Conservation (phyloP, 2,113 vertebrate species). For the Felis chaus region DNA sequence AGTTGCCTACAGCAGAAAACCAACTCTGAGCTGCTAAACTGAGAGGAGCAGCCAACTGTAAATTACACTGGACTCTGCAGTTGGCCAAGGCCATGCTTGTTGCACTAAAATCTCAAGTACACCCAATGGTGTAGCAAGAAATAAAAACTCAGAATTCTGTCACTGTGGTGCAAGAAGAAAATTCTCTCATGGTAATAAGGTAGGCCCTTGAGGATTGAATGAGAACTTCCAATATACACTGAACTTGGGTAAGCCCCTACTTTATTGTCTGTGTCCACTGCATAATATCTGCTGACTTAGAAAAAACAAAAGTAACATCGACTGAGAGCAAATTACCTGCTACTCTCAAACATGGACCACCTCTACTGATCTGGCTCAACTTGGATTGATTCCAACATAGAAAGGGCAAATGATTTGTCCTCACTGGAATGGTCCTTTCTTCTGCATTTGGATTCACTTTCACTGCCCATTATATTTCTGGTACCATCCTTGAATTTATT, state of each 20-base stretch:
- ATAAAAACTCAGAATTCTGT: neutral
- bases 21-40: neutral
- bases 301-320: neutral
- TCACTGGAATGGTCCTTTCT: neutral
- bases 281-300: neutral
- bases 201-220: neutral
- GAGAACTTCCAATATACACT: neutral
- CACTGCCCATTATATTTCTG: neutral
- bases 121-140: neutral
- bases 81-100: neutral
- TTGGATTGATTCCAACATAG: neutral
- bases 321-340: neutral
- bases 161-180: neutral
- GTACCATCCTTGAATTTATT: neutral
- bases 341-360: neutral
- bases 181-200: neutral
- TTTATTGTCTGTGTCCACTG: neutral
- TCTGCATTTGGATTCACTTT: neutral
- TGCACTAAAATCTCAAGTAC: neutral
- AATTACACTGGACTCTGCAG: neutral
- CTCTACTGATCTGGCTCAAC: neutral
- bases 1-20: neutral
- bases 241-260: neutral
- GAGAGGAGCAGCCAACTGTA: neutral
- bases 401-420: neutral